These are phyloP conservation scores for Corythornis leucogaster DNA, from an alignment of 2,797 vertebrate genomes.

Conservation along the genomic window DNA sequence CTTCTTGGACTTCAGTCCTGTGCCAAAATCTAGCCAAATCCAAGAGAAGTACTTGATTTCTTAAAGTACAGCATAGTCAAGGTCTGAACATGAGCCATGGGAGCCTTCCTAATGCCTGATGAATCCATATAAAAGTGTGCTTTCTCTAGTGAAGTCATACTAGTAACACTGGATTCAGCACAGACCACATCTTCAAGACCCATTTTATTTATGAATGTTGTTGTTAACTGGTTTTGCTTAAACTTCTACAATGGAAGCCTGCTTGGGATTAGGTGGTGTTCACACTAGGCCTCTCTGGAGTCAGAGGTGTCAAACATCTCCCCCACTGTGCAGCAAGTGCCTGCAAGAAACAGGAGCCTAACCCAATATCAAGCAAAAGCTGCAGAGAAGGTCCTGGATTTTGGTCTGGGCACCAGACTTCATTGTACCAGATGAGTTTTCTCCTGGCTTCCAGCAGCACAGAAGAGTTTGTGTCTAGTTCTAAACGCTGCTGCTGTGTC, in stretches of 20 bases:
- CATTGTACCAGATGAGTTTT: neutral
- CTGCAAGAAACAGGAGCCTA: neutral
- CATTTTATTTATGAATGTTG: neutral
- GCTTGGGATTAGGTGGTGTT: neutral
- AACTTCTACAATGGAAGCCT: neutral
- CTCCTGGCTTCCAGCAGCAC: too few relatives aligned
- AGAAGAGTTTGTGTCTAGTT: neutral
- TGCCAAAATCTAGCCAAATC: neutral
- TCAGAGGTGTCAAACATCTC: neutral
- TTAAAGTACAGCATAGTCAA: neutral
- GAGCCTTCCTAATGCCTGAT: neutral
- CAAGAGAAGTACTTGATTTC: neutral
- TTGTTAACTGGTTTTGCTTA: neutral
- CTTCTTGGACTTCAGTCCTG: neutral
- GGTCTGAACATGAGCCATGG: neutral
- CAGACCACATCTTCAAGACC: neutral
- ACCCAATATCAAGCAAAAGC: neutral
- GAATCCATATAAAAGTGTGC: neutral
- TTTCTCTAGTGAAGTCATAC: neutral
- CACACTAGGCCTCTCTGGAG: accelerated
- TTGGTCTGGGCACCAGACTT: neutral
- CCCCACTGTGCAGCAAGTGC: neutral
- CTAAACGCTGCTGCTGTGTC: neutral
- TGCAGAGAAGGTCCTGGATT: neutral
- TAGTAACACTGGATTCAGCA: neutral